These are phyloP conservation scores for Microtus ochrogaster DNA, from an alignment of 2,113 vertebrate genomes.

Conservation along the genomic window DNA sequence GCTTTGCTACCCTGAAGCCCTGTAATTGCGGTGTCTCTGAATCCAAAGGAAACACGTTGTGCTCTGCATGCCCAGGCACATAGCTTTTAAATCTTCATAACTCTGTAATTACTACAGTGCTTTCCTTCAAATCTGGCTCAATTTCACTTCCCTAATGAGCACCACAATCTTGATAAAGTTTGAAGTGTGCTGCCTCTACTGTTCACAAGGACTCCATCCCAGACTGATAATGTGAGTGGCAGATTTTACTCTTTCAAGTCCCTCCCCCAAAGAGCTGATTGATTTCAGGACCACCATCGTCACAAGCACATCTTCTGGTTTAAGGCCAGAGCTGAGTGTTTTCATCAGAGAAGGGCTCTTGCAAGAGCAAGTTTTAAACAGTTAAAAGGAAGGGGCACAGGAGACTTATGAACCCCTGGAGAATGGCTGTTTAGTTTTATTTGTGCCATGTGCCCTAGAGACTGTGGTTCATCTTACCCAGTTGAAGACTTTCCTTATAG, in stretches of 20 bases:
- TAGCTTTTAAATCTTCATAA: conserved; percentile 83
- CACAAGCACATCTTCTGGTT: conserved; percentile 65
- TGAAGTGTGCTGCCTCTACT: conserved; percentile 73
- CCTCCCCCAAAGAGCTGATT: conserved; percentile 66
- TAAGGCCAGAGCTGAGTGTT: conserved; percentile 58
- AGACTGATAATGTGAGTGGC: conserved; percentile 66
- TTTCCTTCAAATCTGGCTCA: conserved; percentile 82
- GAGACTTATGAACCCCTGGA: conserved; percentile 44
- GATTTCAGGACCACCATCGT: conserved; percentile 71
- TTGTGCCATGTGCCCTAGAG: conserved; percentile 68
- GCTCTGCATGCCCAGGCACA: conserved; percentile 78
- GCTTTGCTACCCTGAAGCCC: conserved; percentile 80
- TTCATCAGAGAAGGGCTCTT: conserved; percentile 56
- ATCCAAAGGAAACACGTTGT: conserved; percentile 79
- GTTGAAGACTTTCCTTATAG: conserved; percentile 71
- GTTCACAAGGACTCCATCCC: conserved; percentile 64
- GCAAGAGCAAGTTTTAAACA: conserved; percentile 54
- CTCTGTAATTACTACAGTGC: conserved; percentile 82
- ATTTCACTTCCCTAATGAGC: conserved; percentile 84
- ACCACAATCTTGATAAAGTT: conserved; percentile 80
- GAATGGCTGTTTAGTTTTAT: conserved; percentile 66
- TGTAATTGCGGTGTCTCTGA: conserved; percentile 80
- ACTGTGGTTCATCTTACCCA: conserved; percentile 60
- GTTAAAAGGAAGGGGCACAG: neutral
- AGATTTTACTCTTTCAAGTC: conserved; percentile 60